A percentile compares a stretch with the other conserved stretches of the same genome.
These are phyloP conservation scores for Choristoneura rosaceana DNA, from an alignment of 2,888 invertebrate species.

Conservation along the genomic window DNA sequence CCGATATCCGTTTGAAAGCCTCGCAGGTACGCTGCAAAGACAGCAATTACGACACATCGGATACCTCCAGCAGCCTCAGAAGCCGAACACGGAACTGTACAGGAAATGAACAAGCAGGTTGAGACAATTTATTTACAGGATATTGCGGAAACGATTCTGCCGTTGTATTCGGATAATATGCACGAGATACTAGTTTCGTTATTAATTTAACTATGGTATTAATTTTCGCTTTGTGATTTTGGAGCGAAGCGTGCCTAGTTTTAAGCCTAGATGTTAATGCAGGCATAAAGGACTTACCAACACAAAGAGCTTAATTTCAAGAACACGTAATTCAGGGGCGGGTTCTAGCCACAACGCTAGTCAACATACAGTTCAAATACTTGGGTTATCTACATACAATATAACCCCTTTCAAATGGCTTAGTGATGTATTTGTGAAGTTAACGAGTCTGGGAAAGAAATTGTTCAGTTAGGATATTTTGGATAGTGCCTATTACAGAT, in stretches of 20 bases:
- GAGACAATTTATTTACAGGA: slow-evolving; percentile 42
- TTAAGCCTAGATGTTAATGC: slow-evolving; percentile 1
- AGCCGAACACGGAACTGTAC: slow-evolving; percentile 2
- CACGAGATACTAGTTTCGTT: slow-evolving; percentile 18
- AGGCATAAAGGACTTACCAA: slow-evolving; percentile 17
- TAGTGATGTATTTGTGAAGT: neutral
- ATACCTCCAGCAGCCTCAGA: slow-evolving; percentile 4
- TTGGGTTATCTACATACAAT: neutral
- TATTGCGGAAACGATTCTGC: slow-evolving; percentile 25
- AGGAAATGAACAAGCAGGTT: slow-evolving; percentile 40
- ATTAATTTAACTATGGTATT: neutral
- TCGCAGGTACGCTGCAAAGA: slow-evolving; percentile 18
- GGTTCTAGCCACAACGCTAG: neutral
- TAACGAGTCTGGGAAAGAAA: neutral
- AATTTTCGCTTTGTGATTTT: slow-evolving; percentile 6
- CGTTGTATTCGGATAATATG: slow-evolving; percentile 33
- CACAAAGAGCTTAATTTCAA: slow-evolving; percentile 19
- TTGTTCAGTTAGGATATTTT: too few relatives aligned
- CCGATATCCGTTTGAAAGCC: slow-evolving; percentile 10
- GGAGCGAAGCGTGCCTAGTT: neutral
- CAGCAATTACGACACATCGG: slow-evolving; percentile 29
- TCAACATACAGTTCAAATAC: neutral
- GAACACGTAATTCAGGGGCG: neutral
- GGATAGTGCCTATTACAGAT: too few relatives aligned
- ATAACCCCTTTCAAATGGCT: neutral